phyloP scores from a whole-genome alignment of 2,888 invertebrate genomes.

The Trichacis sp. region DNA sequence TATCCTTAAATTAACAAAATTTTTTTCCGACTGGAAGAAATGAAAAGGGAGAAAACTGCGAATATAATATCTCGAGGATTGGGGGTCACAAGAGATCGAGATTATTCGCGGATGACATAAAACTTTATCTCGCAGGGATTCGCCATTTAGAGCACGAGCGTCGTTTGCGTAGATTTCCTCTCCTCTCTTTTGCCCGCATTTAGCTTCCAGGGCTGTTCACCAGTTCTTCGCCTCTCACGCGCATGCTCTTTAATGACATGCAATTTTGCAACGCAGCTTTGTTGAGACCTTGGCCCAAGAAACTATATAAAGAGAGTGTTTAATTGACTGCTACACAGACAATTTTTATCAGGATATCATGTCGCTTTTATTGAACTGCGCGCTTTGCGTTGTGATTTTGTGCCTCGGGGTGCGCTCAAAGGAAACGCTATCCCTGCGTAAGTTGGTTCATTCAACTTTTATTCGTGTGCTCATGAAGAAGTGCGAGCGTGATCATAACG shows the following conservation, averaged over 20 bases:
- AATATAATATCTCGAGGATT: too few relatives aligned
- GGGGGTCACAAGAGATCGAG: too few relatives aligned
- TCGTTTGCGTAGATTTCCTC: too few relatives aligned
- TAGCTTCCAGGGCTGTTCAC: slow-evolving; percentile 38
- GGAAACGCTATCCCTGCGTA: slow-evolving; percentile 52
- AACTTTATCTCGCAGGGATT: slow-evolving; percentile 19
- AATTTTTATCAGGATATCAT: slow-evolving; percentile 59
- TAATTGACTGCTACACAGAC: slow-evolving; percentile 58
- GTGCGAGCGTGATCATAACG: too few relatives aligned
- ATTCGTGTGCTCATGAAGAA: too few relatives aligned
- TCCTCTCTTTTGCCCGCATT: slow-evolving; percentile 39
- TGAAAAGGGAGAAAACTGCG: too few relatives aligned
- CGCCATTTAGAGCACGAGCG: slow-evolving; percentile 30
- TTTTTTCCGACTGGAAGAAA: too few relatives aligned
- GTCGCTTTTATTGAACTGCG: slow-evolving; percentile 47
- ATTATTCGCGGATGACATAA: too few relatives aligned
- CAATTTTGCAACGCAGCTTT: slow-evolving; percentile 64
- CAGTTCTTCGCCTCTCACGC: slow-evolving; percentile 55
- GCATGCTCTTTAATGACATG: slow-evolving; percentile 63
- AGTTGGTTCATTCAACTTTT: slow-evolving; percentile 34
- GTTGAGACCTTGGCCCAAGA: slow-evolving; percentile 64
- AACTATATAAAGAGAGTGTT: slow-evolving; percentile 67
- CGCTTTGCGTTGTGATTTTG: slow-evolving; percentile 37
- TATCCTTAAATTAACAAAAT: too few relatives aligned
- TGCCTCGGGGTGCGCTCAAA: slow-evolving; percentile 35